Evolutionary conservation across 2,797 vertebrate species (phyloP).

Genomic region (Lithobates pipiens): DNA sequence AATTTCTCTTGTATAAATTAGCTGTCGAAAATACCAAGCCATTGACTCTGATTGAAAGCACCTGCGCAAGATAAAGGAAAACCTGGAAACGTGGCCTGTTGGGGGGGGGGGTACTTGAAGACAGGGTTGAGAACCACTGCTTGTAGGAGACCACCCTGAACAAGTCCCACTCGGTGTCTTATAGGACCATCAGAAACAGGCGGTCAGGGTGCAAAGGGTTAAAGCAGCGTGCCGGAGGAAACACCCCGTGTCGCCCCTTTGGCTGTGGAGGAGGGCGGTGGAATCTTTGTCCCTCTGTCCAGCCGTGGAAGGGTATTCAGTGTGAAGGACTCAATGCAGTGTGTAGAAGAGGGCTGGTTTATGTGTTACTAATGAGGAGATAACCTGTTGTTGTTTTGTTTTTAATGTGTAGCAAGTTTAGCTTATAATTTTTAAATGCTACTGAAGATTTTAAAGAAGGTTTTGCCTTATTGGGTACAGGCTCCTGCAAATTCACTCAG

Average conservation of each 20-base stretch:
- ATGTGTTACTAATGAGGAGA: conserved; percentile 40
- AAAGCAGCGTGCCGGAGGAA: background rate
- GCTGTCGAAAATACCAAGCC: too few species aligned
- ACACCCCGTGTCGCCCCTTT: conserved; percentile 21
- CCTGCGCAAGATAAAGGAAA: too few species aligned
- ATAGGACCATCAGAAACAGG: background rate
- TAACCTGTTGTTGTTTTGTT: background rate
- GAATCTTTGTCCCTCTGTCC: background rate
- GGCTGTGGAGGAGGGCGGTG: background rate
- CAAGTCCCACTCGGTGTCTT: background rate
- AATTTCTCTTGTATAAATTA: too few species aligned
- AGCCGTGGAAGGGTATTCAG: conserved; percentile 4
- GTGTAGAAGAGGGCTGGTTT: conserved; percentile 42
- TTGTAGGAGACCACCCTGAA: background rate
- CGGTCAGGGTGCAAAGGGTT: background rate
- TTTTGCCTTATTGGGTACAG: background rate
- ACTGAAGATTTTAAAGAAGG: background rate
- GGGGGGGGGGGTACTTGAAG: too few species aligned
- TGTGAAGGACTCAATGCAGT: conserved; percentile 38
- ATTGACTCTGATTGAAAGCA: too few species aligned
- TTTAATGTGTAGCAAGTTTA: conserved; percentile 24
- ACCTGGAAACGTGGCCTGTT: too few species aligned
- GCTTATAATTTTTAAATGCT: conserved; percentile 14
- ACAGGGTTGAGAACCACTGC: too few species aligned
- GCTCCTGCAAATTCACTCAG: background rate